phyloP scores from a whole-genome alignment of 23 tunicate species.

The Trididemnum miniatum region DNA sequence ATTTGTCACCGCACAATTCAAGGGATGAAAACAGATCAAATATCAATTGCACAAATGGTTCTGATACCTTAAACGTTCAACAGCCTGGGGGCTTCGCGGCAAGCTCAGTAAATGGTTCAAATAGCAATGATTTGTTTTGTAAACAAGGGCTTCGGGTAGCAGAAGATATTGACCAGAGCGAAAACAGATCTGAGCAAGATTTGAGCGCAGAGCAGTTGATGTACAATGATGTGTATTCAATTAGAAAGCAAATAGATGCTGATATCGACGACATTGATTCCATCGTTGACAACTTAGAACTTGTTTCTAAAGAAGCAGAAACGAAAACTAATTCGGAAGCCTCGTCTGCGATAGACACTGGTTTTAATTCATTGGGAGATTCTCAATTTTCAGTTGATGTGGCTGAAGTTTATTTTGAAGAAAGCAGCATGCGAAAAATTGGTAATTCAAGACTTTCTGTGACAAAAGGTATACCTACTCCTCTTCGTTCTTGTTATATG shows the following conservation, averaged over 20 bases:
- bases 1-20: not conserved
- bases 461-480: conserved; percentile 30
- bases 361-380: conserved; percentile 39
- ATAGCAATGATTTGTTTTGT: not conserved
- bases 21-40: not conserved
- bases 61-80: conserved; percentile 3
- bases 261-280: too few species aligned
- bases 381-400: not conserved
- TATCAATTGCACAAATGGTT: not conserved
- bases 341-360: conserved; percentile 45
- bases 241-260: too few species aligned
- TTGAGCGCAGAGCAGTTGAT: not conserved
- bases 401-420: not conserved
- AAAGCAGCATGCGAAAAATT: not conserved
- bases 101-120: not conserved
- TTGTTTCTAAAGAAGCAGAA: too few species aligned
- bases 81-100: not conserved
- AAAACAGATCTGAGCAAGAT: not conserved
- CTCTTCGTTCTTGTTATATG: conserved; percentile 30
- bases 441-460: not conserved
- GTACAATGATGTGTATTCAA: too few species aligned
- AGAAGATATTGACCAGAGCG: not conserved
- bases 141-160: not conserved
- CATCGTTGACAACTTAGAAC: too few species aligned
- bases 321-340: conserved; percentile 3